Conservation (phyloP, 2,113 vertebrate genomes). For the Nettapus auritus region DNA sequence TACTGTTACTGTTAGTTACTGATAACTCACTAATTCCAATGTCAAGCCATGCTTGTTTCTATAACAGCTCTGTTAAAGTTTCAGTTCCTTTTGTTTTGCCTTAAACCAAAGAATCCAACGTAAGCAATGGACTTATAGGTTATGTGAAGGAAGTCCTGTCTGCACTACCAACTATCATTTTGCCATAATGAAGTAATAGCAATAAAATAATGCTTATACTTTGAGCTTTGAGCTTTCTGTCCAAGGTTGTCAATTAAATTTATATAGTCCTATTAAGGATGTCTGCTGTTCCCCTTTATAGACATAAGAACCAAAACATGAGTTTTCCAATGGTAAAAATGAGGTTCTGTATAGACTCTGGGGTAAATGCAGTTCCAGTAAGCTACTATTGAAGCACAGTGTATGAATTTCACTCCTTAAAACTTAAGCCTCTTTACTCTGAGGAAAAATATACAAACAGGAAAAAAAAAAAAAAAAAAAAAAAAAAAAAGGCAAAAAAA, state of each 20-base stretch:
- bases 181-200: neutral
- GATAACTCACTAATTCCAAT: conserved; percentile 5
- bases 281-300: neutral
- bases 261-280: neutral
- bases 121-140: neutral
- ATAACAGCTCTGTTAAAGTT: neutral
- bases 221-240: neutral
- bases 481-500: fast-evolving
- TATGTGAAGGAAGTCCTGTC: neutral
- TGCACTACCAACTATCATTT: neutral
- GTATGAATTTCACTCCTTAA: neutral
- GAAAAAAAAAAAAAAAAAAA: neutral
- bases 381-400: neutral
- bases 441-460: neutral
- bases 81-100: neutral
- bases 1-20: neutral
- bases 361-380: neutral
- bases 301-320: neutral
- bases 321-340: neutral
- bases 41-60: neutral
- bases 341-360: neutral
- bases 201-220: neutral
- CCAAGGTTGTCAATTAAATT: neutral
- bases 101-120: neutral
- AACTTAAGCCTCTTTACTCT: neutral